A percentile compares a stretch with the other conserved stretches of the same genome.
Evolutionary conservation across 2,888 invertebrate species (phyloP).

Genomic region (Enchytraeus crypticus): DNA sequence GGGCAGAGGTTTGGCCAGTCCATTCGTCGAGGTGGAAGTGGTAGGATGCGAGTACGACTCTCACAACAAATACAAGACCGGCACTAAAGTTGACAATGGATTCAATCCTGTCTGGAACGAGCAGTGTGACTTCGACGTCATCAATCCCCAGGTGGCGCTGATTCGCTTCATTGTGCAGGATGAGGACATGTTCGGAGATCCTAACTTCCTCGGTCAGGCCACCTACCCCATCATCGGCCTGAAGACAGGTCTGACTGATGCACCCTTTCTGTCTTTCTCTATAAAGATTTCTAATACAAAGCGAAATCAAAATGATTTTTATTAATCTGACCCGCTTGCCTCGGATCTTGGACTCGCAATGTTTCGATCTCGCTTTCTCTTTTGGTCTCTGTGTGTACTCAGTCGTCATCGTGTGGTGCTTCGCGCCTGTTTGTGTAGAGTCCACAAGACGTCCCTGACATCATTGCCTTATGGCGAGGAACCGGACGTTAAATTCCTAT

Average conservation of each 20-base stretch:
- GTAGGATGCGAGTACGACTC: constrained; percentile 80
- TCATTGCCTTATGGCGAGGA: no score
- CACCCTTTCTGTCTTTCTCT: no score
- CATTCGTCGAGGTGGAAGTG: constrained; percentile 83
- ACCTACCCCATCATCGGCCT: constrained; percentile 67
- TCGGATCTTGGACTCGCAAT: no score
- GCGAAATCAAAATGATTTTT: no score
- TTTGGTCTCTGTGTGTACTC: no score
- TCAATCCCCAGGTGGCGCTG: constrained; percentile 54
- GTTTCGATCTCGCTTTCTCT: no score
- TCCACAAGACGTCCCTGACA: no score
- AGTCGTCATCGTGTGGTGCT: no score
- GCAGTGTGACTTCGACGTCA: constrained; percentile 54
- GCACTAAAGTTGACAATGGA: constrained; percentile 49
- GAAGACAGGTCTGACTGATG: constrained; percentile 31
- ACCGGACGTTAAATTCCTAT: no score
- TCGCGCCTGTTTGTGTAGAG: no score
- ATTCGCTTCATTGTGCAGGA: constrained; percentile 56
- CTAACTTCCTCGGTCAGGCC: constrained; percentile 91
- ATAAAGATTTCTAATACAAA: not conserved
- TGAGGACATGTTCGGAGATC: constrained; percentile 94
- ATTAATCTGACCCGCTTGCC: no score
- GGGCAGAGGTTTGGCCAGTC: constrained; percentile 70
- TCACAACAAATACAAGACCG: constrained; percentile 65
- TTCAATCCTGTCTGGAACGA: constrained; percentile 55